Conservation (phyloP, 2,888 invertebrate genomes). For the Mantis religiosa region DNA sequence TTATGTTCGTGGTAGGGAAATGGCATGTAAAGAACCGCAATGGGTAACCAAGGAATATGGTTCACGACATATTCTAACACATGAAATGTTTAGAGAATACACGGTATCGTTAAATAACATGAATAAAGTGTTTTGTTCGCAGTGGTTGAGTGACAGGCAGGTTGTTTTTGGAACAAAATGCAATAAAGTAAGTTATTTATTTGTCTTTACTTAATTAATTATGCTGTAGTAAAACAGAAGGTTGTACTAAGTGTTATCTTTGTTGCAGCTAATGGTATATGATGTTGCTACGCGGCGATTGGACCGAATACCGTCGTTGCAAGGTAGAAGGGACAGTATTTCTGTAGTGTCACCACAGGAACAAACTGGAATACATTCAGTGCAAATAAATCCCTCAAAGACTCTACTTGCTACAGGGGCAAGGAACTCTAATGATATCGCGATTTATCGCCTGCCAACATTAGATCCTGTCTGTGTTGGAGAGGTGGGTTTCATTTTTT, state of each 20-base stretch:
- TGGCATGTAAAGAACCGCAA: slow-evolving; percentile 64
- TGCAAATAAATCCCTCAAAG: slow-evolving; percentile 86
- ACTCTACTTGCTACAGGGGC: slow-evolving; percentile 89
- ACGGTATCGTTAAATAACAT: slow-evolving; percentile 78
- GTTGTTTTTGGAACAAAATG: slow-evolving; percentile 96
- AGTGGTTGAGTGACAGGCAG: slow-evolving; percentile 92
- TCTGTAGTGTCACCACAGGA: slow-evolving; percentile 45
- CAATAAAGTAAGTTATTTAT: slow-evolving; percentile 67
- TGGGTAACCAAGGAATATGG: slow-evolving; percentile 75
- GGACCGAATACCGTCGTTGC: slow-evolving; percentile 83
- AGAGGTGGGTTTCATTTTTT: slow-evolving; percentile 49
- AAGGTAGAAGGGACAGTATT: slow-evolving; percentile 57
- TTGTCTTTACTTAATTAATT: background rate
- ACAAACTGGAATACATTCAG: slow-evolving; percentile 82
- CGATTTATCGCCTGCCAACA: slow-evolving; percentile 86
- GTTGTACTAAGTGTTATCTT: background rate
- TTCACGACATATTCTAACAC: slow-evolving; percentile 81
- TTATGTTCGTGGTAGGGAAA: slow-evolving; percentile 75
- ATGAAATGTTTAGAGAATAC: slow-evolving; percentile 83
- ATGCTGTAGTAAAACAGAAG: background rate
- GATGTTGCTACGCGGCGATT: slow-evolving; percentile 82
- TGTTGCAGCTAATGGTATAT: slow-evolving; percentile 77
- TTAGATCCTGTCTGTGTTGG: slow-evolving; percentile 92
- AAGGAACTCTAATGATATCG: slow-evolving; percentile 87
- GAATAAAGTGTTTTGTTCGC: slow-evolving; percentile 92